Evolutionary conservation across 2,888 invertebrate species (phyloP).

Genomic region (Archaeoteleia sp.): DNA sequence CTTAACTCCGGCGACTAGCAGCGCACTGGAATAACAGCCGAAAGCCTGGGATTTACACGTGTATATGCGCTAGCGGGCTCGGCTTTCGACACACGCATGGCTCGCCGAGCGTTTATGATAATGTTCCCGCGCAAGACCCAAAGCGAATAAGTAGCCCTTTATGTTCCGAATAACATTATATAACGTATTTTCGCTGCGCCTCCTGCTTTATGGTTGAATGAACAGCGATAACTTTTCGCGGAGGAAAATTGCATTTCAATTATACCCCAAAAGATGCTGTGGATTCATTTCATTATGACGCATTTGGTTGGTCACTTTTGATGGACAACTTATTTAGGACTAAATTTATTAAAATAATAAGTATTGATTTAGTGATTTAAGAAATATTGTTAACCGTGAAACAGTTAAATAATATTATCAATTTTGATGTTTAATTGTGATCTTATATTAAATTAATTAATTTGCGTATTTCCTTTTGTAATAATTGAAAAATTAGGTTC

Average conservation of each 20-base stretch:
- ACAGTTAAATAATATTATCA: too few relatives aligned
- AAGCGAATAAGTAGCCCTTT: conserved; percentile 41
- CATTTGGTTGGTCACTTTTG: too few relatives aligned
- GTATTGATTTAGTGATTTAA: too few relatives aligned
- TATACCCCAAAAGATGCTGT: conserved; percentile 15
- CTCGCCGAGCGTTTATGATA: conserved; percentile 38
- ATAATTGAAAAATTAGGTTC: too few relatives aligned
- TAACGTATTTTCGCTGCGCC: conserved; percentile 16
- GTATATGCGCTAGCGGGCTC: conserved; percentile 57
- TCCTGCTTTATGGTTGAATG: conserved; percentile 4
- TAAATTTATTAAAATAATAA: too few relatives aligned
- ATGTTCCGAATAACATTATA: conserved; percentile 38
- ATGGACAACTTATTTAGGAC: too few relatives aligned
- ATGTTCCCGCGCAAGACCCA: conserved; percentile 25
- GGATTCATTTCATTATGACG: too few relatives aligned
- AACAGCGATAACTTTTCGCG: too few relatives aligned
- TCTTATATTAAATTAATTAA: too few relatives aligned
- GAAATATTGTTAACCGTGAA: too few relatives aligned
- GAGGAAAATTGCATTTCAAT: conserved; percentile 28
- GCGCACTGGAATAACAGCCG: conserved; percentile 61
- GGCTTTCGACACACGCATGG: conserved; percentile 39
- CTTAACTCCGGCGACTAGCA: conserved; percentile 23
- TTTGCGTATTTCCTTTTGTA: too few relatives aligned
- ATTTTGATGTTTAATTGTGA: too few relatives aligned
- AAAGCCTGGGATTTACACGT: conserved; percentile 68